Evolutionary conservation across 1,140 invertebrate genomes (phyloP).

Genomic region (Tribolium castaneum): DNA sequence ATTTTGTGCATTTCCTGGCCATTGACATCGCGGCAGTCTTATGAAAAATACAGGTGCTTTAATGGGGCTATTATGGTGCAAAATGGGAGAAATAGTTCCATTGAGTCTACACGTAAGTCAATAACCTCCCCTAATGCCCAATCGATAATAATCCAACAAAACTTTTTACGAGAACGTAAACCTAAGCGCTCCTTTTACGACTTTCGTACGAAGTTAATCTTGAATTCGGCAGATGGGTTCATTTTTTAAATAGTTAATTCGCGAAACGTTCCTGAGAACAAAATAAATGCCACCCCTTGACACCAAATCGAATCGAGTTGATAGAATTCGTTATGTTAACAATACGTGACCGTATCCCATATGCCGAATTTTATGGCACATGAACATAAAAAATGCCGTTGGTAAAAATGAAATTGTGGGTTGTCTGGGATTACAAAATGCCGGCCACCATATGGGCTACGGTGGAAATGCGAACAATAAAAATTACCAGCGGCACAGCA

Average conservation of each 20-base stretch:
- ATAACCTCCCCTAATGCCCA: too few relatives aligned
- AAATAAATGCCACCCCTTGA: constrained; percentile 5
- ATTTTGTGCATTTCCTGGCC: too few relatives aligned
- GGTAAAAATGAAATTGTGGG: constrained; percentile 50
- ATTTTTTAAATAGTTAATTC: constrained; percentile 4
- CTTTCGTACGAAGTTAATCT: background rate
- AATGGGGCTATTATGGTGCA: too few relatives aligned
- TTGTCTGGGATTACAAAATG: constrained; percentile 13
- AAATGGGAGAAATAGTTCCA: too few relatives aligned
- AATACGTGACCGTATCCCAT: constrained; percentile 54
- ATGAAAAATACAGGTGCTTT: too few relatives aligned
- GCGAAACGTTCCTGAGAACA: background rate
- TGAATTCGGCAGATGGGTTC: background rate
- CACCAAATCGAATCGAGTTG: constrained; percentile 45
- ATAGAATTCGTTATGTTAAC: constrained; percentile 50
- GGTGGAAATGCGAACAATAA: constrained; percentile 18
- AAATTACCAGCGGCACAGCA: background rate
- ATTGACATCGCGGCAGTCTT: too few relatives aligned
- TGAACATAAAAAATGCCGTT: constrained; percentile 47
- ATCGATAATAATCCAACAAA: background rate
- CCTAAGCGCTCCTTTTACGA: background rate
- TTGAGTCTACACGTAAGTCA: too few relatives aligned
- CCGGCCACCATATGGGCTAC: constrained; percentile 42
- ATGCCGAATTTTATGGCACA: constrained; percentile 47
- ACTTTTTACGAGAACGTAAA: constrained; percentile 7